Evolutionary conservation across 2,113 vertebrate species (phyloP).

Genomic region (Gallinago undulata): DNA sequence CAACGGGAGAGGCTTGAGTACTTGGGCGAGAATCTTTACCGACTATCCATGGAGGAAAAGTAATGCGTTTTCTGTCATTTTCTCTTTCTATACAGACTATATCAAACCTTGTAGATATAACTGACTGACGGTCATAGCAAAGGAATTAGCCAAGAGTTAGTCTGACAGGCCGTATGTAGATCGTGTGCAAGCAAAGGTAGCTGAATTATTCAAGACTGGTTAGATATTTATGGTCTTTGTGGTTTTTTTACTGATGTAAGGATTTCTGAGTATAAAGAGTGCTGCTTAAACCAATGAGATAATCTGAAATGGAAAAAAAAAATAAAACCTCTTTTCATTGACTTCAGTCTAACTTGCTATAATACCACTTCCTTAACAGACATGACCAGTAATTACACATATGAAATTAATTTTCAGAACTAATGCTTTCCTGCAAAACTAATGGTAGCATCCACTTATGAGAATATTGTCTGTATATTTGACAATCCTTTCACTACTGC

Average conservation of each 20-base stretch:
- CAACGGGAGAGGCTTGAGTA: slow-evolving; percentile 81
- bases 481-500: slow-evolving; percentile 11
- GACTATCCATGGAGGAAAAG: slow-evolving; percentile 86
- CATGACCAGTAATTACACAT: background rate
- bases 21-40: slow-evolving; percentile 85
- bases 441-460: background rate
- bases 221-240: background rate
- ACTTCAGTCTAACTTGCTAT: slow-evolving; percentile 6
- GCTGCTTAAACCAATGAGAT: background rate
- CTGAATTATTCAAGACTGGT: background rate
- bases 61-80: slow-evolving; percentile 73
- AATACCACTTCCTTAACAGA: background rate
- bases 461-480: slow-evolving; percentile 31
- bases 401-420: slow-evolving; percentile 36
- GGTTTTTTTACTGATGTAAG: background rate
- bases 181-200: background rate
- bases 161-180: background rate
- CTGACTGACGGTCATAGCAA: background rate
- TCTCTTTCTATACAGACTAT: slow-evolving; percentile 48
- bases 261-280: background rate
- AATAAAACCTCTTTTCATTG: background rate
- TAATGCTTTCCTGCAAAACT: slow-evolving; percentile 49
- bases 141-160: background rate
- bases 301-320: slow-evolving; percentile 8
- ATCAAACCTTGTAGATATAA: slow-evolving; percentile 33